These are phyloP conservation scores for Sander vitreus DNA, from an alignment of 2,113 vertebrate genomes.

Conservation along the genomic window DNA sequence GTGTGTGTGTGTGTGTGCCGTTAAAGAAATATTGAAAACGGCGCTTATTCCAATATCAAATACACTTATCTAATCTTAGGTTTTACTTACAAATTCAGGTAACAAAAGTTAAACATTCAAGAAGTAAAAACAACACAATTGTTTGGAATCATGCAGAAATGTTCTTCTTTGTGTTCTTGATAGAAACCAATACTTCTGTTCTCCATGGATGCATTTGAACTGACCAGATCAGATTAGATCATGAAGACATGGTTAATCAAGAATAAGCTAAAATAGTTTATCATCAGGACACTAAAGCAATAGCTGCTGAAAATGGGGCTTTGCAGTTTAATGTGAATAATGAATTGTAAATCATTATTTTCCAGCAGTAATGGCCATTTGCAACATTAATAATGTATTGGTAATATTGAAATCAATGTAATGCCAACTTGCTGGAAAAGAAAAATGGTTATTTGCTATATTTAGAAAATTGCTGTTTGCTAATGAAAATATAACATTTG, in stretches of 20 bases:
- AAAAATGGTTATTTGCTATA: not conserved
- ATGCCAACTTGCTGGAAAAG: not conserved
- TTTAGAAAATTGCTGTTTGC: not conserved
- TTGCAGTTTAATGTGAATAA: not conserved
- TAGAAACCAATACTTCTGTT: not conserved
- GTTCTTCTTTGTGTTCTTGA: not conserved
- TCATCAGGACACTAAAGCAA: not conserved
- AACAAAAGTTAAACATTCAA: not conserved
- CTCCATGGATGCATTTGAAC: not conserved
- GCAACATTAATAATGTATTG: not conserved
- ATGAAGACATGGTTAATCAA: not conserved
- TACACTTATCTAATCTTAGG: not conserved
- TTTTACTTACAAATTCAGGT: not conserved
- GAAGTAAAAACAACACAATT: not conserved
- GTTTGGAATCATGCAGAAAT: not conserved
- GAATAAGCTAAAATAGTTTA: not conserved
- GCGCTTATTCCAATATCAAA: not conserved
- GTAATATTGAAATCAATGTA: not conserved
- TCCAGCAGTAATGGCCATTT: not conserved
- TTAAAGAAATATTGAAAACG: not conserved
- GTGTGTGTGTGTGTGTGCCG: not conserved
- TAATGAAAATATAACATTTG: not conserved
- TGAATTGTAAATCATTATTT: constrained; percentile 8
- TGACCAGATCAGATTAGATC: not conserved
- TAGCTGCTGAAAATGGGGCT: not conserved